phyloP scores from a whole-genome alignment of 2,113 vertebrate species.

The Rana temporaria region DNA sequence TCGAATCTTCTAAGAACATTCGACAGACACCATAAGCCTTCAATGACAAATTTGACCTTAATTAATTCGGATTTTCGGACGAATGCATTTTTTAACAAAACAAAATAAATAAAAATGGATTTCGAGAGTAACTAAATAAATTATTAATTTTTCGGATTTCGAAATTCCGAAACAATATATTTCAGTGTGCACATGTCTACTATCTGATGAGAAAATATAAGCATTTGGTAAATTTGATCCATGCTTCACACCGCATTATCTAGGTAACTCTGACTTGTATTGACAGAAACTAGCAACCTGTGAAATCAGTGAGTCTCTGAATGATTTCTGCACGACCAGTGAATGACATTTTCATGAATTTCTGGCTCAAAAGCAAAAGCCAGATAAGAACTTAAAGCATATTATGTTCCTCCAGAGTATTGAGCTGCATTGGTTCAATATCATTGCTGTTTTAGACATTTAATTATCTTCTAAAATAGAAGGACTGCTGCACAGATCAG shows the following conservation, averaged over 20 bases:
- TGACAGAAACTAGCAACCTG: conserved; percentile 38
- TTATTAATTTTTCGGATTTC: too few species aligned
- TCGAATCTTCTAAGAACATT: too few species aligned
- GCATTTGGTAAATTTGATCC: conserved; percentile 16
- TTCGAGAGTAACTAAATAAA: too few species aligned
- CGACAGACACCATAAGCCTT: too few species aligned
- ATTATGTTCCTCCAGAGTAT: conserved; percentile 14
- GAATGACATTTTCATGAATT: conserved; percentile 36
- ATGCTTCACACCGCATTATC: neutral
- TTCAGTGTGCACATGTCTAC: too few species aligned
- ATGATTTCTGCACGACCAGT: conserved; percentile 30
- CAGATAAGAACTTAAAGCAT: conserved; percentile 39
- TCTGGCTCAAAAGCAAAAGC: conserved; percentile 8
- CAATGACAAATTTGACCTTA: too few species aligned
- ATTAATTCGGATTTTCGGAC: too few species aligned
- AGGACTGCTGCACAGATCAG: conserved; percentile 6
- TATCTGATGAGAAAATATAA: conserved; percentile 12
- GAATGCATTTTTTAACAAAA: too few species aligned
- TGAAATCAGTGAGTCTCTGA: conserved; percentile 34
- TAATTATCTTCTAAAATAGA: conserved; percentile 45
- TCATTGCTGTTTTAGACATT: conserved; percentile 43
- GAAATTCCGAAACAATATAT: too few species aligned
- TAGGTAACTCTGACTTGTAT: conserved; percentile 32
- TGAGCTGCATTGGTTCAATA: conserved; percentile 41
- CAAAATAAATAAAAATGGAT: too few species aligned